These are phyloP conservation scores for Phylloscopus trochiloides DNA, from an alignment of 2,113 vertebrate species.

Conservation along the genomic window DNA sequence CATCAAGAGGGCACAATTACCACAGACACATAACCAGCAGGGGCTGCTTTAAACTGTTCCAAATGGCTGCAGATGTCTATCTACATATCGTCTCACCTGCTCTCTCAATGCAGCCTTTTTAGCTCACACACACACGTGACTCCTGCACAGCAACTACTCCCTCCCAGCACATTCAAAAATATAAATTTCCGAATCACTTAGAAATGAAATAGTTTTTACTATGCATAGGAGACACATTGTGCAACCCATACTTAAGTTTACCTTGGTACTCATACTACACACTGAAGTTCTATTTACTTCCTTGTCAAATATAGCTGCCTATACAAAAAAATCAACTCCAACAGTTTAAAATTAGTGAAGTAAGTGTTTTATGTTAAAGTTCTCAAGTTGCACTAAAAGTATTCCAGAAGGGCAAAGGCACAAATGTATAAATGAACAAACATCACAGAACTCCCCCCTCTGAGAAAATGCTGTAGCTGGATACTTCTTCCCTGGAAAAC, in stretches of 20 bases:
- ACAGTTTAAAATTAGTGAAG: neutral
- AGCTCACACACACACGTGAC: neutral
- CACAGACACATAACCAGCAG: neutral
- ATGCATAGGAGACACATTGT: neutral
- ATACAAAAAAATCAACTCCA: neutral
- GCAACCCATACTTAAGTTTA: neutral
- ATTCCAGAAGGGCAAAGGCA: neutral
- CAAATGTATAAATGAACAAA: neutral
- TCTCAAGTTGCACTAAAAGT: neutral
- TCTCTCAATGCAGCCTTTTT: neutral
- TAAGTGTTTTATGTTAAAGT: neutral
- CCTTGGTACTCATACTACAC: accelerated
- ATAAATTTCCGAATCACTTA: neutral
- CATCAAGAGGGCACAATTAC: neutral
- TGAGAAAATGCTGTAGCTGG: neutral
- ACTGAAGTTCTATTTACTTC: neutral
- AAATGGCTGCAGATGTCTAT: neutral
- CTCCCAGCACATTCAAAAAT: neutral
- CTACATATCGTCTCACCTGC: neutral
- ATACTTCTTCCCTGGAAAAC: neutral
- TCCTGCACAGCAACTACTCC: neutral
- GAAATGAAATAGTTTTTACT: neutral
- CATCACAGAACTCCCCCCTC: neutral
- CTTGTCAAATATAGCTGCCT: neutral
- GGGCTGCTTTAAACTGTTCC: neutral